A percentile compares a stretch with the other conserved stretches of the same genome.
These are phyloP conservation scores for Vulpes vulpes DNA, from an alignment of 2,113 vertebrate species.

Conservation along the genomic window DNA sequence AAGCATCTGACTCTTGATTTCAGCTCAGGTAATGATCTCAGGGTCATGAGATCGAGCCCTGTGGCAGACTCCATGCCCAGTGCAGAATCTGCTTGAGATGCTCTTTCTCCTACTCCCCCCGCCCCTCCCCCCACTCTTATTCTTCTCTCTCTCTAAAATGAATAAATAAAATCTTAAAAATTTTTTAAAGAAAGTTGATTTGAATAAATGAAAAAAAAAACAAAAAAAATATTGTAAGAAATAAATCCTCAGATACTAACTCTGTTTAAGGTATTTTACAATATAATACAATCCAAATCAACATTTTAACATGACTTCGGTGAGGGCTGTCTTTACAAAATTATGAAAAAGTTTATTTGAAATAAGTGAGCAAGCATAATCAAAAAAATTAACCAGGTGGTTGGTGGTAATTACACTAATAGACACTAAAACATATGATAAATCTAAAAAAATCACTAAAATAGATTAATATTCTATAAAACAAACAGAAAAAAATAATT, in stretches of 20 bases:
- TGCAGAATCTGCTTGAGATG: background rate
- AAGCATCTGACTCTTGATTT: background rate
- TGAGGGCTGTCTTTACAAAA: background rate
- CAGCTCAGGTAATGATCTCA: background rate
- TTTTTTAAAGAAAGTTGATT: background rate
- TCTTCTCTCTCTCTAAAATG: background rate
- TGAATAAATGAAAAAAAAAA: background rate
- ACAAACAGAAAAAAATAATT: background rate
- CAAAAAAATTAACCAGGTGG: background rate
- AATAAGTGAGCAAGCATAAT: conserved; percentile 12
- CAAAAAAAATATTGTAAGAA: background rate
- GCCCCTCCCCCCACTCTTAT: background rate
- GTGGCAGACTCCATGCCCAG: background rate
- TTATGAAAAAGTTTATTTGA: background rate
- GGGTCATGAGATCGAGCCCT: background rate
- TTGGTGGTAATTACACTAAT: background rate
- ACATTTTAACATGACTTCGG: background rate
- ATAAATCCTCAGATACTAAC: background rate
- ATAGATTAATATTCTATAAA: background rate
- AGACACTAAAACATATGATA: background rate
- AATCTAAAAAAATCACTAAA: background rate
- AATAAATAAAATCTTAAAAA: background rate
- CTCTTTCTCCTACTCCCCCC: background rate
- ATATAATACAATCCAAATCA: background rate
- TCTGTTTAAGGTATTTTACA: background rate